phyloP scores from a whole-genome alignment of 2,888 invertebrate species.

The Athrips mouffetella region DNA sequence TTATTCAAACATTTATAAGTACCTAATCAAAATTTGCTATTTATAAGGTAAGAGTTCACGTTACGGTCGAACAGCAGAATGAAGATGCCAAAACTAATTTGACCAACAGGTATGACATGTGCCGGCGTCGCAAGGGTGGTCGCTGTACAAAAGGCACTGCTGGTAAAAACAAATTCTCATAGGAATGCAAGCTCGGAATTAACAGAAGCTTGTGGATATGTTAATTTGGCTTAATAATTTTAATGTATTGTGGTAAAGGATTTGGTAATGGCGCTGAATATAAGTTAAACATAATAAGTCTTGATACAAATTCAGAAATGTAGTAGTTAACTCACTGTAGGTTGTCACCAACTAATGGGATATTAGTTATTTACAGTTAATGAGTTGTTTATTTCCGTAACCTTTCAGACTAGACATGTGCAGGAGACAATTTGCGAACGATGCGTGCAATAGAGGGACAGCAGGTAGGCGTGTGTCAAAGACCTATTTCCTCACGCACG shows the following conservation, averaged over 20 bases:
- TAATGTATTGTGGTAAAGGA: constrained; percentile 70
- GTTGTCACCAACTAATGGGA: constrained; percentile 19
- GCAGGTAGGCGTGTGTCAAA: constrained; percentile 89
- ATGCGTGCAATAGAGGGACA: constrained; percentile 98
- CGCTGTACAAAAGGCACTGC: constrained; percentile 99
- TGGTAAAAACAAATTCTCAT: constrained; percentile 82
- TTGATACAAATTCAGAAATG: not conserved
- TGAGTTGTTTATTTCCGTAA: constrained; percentile 76
- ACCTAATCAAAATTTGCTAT: constrained; percentile 10
- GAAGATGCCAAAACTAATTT: constrained; percentile 64
- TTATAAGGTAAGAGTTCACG: constrained; percentile 5
- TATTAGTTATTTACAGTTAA: constrained; percentile 34
- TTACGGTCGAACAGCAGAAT: constrained; percentile 34
- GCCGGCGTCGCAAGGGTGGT: constrained; percentile 96
- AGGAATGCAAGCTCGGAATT: constrained; percentile 61
- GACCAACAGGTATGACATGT: constrained; percentile 96
- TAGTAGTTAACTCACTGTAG: constrained; percentile 10
- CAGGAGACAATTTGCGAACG: constrained; percentile 95
- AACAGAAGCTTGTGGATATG: constrained; percentile 69
- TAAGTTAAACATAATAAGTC: constrained; percentile 30
- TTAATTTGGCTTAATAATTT: constrained; percentile 66
- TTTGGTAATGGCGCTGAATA: constrained; percentile 77
- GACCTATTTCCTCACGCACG: constrained; percentile 61
- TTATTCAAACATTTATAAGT: constrained; percentile 51
- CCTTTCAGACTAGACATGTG: constrained; percentile 99